Conservation (phyloP, 1,140 invertebrate genomes). For the Drosophila watanabei region DNA sequence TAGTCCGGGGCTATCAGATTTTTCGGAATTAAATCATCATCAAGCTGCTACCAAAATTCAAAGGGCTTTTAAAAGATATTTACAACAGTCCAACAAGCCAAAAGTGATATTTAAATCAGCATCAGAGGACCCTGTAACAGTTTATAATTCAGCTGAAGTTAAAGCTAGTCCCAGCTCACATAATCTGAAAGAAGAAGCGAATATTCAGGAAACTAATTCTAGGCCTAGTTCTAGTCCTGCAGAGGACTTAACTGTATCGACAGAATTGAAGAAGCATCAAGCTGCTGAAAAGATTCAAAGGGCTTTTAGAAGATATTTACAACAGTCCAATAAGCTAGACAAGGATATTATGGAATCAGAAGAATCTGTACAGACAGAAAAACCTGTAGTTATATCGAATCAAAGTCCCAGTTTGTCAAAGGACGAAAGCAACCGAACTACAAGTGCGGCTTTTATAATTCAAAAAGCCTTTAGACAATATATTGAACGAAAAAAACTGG, state of each 20-base stretch:
- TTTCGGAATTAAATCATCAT: background rate
- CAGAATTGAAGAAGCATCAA: background rate
- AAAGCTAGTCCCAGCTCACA: background rate
- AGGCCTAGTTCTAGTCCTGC: background rate
- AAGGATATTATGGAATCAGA: background rate
- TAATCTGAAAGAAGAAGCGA: background rate
- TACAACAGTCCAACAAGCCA: background rate
- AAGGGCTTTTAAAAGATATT: slow-evolving; percentile 28
- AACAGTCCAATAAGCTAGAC: background rate
- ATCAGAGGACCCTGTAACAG: background rate
- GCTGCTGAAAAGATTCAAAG: slow-evolving; percentile 28
- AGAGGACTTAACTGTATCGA: too few relatives aligned
- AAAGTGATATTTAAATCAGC: background rate
- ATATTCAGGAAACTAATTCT: background rate
- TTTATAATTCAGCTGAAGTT: background rate
- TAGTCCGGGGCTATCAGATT: background rate
- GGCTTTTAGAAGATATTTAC: slow-evolving; percentile 27
- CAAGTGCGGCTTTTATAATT: slow-evolving; percentile 32
- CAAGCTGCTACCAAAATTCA: slow-evolving; percentile 24
- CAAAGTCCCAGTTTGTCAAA: background rate
- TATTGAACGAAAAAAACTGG: slow-evolving; percentile 31
- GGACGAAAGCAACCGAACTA: background rate
- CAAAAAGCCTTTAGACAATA: slow-evolving; percentile 38
- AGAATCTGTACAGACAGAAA: background rate
- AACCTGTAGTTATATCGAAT: background rate